phyloP scores from a whole-genome alignment of 1,140 invertebrate genomes.

The Sminthurides bifidus region DNA sequence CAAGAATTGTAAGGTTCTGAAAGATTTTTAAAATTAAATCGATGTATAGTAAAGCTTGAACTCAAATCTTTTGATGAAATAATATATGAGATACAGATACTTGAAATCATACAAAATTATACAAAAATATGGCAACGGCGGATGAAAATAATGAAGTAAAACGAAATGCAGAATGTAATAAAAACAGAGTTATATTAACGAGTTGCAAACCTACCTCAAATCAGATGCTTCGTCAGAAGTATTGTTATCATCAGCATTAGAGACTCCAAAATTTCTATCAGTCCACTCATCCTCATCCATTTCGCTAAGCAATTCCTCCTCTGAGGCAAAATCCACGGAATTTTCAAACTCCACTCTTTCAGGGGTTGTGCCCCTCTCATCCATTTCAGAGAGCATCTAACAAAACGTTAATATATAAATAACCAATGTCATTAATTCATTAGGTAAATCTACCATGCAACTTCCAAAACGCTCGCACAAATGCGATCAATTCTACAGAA shows the following conservation, averaged over 20 bases:
- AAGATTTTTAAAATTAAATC: too few relatives aligned
- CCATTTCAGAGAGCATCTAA: slow-evolving; percentile 31
- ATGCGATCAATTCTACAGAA: too few relatives aligned
- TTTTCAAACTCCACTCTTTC: slow-evolving; percentile 72
- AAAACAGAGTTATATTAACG: not conserved
- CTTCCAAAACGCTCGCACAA: too few relatives aligned
- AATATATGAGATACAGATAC: too few relatives aligned
- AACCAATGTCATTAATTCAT: too few relatives aligned
- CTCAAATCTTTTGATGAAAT: not conserved
- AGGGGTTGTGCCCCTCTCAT: slow-evolving; percentile 47
- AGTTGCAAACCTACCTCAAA: slow-evolving; percentile 43
- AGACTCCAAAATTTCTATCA: slow-evolving; percentile 68
- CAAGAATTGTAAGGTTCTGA: too few relatives aligned
- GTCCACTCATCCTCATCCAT: slow-evolving; percentile 91
- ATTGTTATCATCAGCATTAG: slow-evolving; percentile 53
- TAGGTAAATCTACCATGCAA: too few relatives aligned
- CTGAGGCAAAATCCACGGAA: slow-evolving; percentile 43
- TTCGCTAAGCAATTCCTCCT: slow-evolving; percentile 57
- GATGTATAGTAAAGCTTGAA: too few relatives aligned
- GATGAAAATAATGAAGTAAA: not conserved
- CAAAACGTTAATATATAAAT: not conserved
- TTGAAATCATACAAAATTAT: not conserved
- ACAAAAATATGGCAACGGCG: not conserved
- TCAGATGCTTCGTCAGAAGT: slow-evolving; percentile 62
- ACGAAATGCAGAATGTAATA: not conserved